Percentiles rank a stretch among this genome's conserved stretches.
These are phyloP conservation scores for Callospermophilus lateralis DNA, from an alignment of 2,113 vertebrate species.

Conservation along the genomic window DNA sequence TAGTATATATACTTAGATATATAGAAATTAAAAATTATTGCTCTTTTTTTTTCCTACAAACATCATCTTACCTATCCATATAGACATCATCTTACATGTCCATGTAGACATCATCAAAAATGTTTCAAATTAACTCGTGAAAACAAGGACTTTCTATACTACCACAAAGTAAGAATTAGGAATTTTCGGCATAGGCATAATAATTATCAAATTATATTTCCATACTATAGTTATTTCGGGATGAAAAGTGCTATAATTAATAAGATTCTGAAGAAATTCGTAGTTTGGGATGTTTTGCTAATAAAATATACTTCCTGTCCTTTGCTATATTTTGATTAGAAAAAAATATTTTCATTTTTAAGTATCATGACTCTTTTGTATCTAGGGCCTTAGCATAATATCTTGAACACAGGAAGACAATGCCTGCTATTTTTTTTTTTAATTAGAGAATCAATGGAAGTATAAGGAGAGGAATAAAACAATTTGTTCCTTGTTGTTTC, in stretches of 20 bases:
- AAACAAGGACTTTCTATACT: not conserved
- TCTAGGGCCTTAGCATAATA: not conserved
- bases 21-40: not conserved
- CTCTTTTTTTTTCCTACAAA: not conserved
- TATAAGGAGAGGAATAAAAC: not conserved
- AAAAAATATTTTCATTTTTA: not conserved
- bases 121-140: not conserved
- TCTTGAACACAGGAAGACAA: not conserved
- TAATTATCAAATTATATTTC: not conserved
- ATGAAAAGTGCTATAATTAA: not conserved
- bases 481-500: constrained; percentile 24
- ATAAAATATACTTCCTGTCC: not conserved
- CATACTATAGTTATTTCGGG: not conserved
- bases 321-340: not conserved
- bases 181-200: not conserved
- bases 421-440: not conserved
- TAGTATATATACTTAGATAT: not conserved
- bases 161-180: not conserved
- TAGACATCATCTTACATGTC: too few relatives aligned
- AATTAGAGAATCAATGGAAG: not conserved
- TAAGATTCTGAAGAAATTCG: not conserved
- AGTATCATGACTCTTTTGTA: not conserved
- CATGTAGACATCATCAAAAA: too few relatives aligned
- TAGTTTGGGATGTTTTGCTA: not conserved
- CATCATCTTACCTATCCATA: not conserved